Conservation (phyloP, 2,888 invertebrate species). For the Baronia brevicornis region DNA sequence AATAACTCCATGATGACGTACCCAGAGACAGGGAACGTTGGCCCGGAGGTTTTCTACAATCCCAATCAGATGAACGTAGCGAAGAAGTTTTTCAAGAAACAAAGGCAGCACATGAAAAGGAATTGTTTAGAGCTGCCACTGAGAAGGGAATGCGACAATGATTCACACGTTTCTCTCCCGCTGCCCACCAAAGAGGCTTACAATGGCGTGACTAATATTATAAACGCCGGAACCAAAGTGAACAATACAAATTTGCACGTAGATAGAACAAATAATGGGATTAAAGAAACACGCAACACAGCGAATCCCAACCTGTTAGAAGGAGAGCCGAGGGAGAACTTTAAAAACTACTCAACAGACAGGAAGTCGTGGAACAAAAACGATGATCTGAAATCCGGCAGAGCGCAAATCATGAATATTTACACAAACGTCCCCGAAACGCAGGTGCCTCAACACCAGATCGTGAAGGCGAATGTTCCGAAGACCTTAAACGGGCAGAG, state of each 20-base stretch:
- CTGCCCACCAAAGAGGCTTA: slow-evolving; percentile 65
- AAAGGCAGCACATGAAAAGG: slow-evolving; percentile 82
- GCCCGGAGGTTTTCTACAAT: slow-evolving; percentile 91
- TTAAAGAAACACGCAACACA: slow-evolving; percentile 72
- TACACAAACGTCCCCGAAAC: slow-evolving; percentile 80
- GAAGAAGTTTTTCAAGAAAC: slow-evolving; percentile 93
- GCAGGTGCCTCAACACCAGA: slow-evolving; percentile 75
- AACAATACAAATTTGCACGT: slow-evolving; percentile 89
- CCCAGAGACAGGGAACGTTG: slow-evolving; percentile 68
- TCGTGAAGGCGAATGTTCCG: slow-evolving; percentile 51
- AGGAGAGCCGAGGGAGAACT: slow-evolving; percentile 77
- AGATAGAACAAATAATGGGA: slow-evolving; percentile 71
- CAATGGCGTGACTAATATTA: slow-evolving; percentile 75
- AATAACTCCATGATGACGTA: slow-evolving; percentile 80
- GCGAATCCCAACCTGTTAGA: slow-evolving; percentile 79
- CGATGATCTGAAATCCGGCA: slow-evolving; percentile 49
- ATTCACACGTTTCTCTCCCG: slow-evolving; percentile 69
- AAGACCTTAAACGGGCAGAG: slow-evolving; percentile 51
- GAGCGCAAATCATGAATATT: slow-evolving; percentile 72
- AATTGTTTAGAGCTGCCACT: slow-evolving; percentile 82
- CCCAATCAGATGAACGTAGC: slow-evolving; percentile 96
- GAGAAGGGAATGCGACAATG: slow-evolving; percentile 73
- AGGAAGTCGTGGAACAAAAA: slow-evolving; percentile 55
- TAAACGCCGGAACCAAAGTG: slow-evolving; percentile 83
- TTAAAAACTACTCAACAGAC: slow-evolving; percentile 55